A percentile compares a stretch with the other conserved stretches of the same genome.
phyloP scores from a whole-genome alignment of 2,113 vertebrate species.

The Etheostoma spectabile region DNA sequence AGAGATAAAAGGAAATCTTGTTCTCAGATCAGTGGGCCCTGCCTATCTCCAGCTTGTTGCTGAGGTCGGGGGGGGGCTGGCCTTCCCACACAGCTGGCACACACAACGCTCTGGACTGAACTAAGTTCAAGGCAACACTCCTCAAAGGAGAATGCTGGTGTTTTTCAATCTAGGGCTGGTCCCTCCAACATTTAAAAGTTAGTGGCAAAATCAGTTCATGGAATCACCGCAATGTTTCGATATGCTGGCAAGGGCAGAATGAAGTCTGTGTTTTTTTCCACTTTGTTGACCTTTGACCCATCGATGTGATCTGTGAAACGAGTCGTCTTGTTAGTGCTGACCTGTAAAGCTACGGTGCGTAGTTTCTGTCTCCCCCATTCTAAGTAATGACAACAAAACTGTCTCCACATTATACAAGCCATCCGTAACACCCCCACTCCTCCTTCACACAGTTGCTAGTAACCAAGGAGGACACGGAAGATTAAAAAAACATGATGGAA shows the following conservation, averaged over 20 bases:
- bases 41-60: conserved; percentile 39
- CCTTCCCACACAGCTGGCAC: conserved; percentile 51
- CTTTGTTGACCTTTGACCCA: not conserved
- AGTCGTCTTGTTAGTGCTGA: no score
- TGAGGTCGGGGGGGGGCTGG: conserved; percentile 61
- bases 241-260: not conserved
- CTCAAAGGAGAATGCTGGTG: conserved; percentile 5
- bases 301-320: no score
- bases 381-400: no score
- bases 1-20: conserved; percentile 62
- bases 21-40: conserved; percentile 43
- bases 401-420: no score
- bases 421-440: no score
- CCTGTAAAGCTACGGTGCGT: no score
- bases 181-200: not conserved
- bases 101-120: not conserved
- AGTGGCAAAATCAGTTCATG: not conserved
- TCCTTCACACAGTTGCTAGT: no score
- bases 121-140: conserved; percentile 22
- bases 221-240: not conserved
- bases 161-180: not conserved
- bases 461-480: no score
- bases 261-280: not conserved
- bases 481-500: no score
- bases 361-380: no score